Evolutionary conservation across 2,888 invertebrate species (phyloP).

Genomic region (Mimumesa dahlbomi): DNA sequence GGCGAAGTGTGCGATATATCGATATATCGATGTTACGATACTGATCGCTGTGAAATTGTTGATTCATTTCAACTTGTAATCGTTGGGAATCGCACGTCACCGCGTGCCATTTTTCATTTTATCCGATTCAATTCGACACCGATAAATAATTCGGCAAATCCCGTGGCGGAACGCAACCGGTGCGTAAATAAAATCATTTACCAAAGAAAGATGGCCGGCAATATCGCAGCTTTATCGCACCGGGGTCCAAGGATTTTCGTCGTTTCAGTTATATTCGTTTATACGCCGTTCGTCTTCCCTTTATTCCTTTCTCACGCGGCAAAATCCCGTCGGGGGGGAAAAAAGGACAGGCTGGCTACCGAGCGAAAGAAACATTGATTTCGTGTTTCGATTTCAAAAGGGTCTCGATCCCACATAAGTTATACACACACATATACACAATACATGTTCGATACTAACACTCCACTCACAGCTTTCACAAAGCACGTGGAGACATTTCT

Average conservation of each 20-base stretch:
- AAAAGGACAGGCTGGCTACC: background rate
- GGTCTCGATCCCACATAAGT: conserved; percentile 23
- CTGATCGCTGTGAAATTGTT: too few relatives aligned
- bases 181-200: conserved; percentile 5
- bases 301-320: background rate
- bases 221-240: background rate
- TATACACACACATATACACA: conserved; percentile 12
- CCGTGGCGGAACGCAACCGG: too few relatives aligned
- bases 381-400: conserved; percentile 29
- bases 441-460: too few relatives aligned
- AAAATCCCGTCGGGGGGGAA: background rate
- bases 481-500: too few relatives aligned
- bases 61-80: too few relatives aligned
- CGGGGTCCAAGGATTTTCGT: conserved; percentile 3
- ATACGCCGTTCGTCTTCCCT: background rate
- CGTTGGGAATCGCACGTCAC: too few relatives aligned
- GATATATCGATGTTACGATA: too few relatives aligned
- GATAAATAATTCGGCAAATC: background rate
- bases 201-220: background rate
- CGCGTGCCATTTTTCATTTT: too few relatives aligned
- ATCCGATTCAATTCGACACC: too few relatives aligned
- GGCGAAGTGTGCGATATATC: too few relatives aligned
- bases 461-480: too few relatives aligned
- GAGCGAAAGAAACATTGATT: conserved; percentile 34
- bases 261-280: conserved; percentile 11